These are phyloP conservation scores for Drosophila serrata DNA, from an alignment of 1,140 invertebrate species.

Conservation along the genomic window DNA sequence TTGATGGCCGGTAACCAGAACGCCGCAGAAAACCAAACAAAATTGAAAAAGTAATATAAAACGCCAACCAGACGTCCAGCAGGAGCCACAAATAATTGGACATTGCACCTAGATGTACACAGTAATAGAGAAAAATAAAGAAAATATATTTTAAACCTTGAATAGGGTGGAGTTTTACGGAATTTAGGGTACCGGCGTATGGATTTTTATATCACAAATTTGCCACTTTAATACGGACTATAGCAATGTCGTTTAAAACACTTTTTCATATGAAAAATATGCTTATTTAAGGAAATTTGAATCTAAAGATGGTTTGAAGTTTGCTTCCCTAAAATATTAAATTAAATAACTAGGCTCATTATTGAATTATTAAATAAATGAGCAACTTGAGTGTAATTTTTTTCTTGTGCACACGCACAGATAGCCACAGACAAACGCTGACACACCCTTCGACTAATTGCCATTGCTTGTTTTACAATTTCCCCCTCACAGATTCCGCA, in stretches of 20 bases:
- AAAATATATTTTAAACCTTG: not conserved
- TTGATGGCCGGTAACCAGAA: conserved; percentile 25
- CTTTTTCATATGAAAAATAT: not conserved
- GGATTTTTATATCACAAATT: not conserved
- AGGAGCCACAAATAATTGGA: conserved; percentile 44
- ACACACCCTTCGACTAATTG: conserved; percentile 50
- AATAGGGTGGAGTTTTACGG: not conserved
- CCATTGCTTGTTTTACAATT: conserved; percentile 54
- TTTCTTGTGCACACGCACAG: not conserved
- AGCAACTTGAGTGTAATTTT: too few relatives aligned
- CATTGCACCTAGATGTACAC: conserved; percentile 2
- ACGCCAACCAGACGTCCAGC: conserved; percentile 10
- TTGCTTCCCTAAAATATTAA: not conserved
- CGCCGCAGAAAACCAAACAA: conserved; percentile 19
- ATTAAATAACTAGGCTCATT: not conserved
- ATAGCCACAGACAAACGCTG: not conserved
- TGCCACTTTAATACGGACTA: not conserved
- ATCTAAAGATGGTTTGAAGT: not conserved
- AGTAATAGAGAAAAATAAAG: not conserved
- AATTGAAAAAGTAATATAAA: conserved; percentile 26
- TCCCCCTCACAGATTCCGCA: conserved; percentile 23
- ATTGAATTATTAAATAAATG: not conserved
- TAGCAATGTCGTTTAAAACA: not conserved
- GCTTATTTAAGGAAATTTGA: not conserved
- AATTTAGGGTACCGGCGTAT: too few relatives aligned